A percentile compares a stretch with the other conserved stretches of the same genome.
These are phyloP conservation scores for Chionoecetes opilio DNA, from an alignment of 1,140 invertebrate genomes.

Conservation along the genomic window DNA sequence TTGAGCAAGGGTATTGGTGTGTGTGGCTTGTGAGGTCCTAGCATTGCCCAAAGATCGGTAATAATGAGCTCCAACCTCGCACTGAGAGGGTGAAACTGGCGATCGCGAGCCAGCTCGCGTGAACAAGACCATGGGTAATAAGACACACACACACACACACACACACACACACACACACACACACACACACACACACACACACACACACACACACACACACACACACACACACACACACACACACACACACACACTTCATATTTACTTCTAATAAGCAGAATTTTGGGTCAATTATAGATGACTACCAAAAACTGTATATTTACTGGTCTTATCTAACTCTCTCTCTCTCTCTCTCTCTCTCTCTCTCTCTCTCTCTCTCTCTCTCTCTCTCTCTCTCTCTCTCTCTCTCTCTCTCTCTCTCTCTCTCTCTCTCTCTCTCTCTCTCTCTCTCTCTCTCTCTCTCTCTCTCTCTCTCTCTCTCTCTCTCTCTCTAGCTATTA, in stretches of 20 bases:
- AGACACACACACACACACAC: neutral
- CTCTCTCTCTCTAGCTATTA: neutral
- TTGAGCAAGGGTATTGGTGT: no score
- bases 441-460: neutral
- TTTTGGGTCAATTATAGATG: neutral
- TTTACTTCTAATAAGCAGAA: neutral
- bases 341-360: neutral
- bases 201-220: constrained; percentile 62
- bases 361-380: constrained; percentile 44
- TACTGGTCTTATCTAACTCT: neutral
- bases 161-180: constrained; percentile 20
- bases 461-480: neutral
- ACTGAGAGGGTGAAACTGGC: no score
- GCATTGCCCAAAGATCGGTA: no score
- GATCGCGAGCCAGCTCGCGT: no score
- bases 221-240: constrained; percentile 66
- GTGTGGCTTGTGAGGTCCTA: no score
- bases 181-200: constrained; percentile 48
- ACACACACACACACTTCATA: constrained; percentile 40
- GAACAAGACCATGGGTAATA: no score
- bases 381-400: constrained; percentile 43
- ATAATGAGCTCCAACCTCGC: no score
- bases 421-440: neutral
- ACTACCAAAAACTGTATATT: no score
- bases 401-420: neutral